These are phyloP conservation scores for Achroia grisella DNA, from an alignment of 1,140 invertebrate species.

Conservation along the genomic window DNA sequence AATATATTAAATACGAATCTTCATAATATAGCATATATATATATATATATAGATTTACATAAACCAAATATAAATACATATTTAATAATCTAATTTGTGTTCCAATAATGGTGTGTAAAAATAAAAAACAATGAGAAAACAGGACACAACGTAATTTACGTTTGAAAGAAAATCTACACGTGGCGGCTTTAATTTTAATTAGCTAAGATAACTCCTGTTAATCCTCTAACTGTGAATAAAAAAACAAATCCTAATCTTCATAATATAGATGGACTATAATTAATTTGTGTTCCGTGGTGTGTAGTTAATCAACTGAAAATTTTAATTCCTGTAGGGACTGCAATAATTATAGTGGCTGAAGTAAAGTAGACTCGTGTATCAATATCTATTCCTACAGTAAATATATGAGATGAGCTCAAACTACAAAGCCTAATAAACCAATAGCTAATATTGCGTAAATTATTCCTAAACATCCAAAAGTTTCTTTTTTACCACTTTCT, in stretches of 20 bases:
- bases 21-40: too few relatives aligned
- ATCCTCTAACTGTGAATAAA: conserved; percentile 78
- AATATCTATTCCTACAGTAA: conserved; percentile 83
- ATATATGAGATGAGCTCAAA: conserved; percentile 83
- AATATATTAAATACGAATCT: too few relatives aligned
- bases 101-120: too few relatives aligned
- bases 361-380: conserved; percentile 84
- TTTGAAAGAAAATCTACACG: too few relatives aligned
- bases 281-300: conserved; percentile 72
- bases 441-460: conserved; percentile 29
- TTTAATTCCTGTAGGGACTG: conserved; percentile 78
- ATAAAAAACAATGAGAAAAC: too few relatives aligned
- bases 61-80: too few relatives aligned
- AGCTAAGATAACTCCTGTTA: conserved; percentile 80
- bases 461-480: conserved; percentile 27
- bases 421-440: conserved; percentile 72
- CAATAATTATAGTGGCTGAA: conserved; percentile 83
- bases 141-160: too few relatives aligned
- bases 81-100: too few relatives aligned
- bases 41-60: too few relatives aligned
- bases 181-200: too few relatives aligned
- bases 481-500: conserved; percentile 34
- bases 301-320: conserved; percentile 80
- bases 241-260: conserved; percentile 83
- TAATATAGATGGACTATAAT: conserved; percentile 71